Evolutionary conservation across 2,113 vertebrate species (phyloP).

Genomic region (Mola mola): DNA sequence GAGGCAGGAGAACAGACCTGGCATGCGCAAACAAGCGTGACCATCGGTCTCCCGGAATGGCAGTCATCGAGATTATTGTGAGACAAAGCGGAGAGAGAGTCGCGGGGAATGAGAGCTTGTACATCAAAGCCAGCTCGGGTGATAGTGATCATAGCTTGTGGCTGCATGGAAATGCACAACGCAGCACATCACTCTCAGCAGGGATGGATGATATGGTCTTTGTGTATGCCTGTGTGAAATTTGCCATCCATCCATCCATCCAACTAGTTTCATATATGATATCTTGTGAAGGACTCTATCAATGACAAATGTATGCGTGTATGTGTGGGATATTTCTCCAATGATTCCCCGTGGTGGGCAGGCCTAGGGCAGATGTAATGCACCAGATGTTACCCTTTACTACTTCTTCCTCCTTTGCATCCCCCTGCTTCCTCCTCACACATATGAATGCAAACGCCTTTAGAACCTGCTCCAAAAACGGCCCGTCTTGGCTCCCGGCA

Average conservation of each 20-base stretch:
- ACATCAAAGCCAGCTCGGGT: constrained; percentile 66
- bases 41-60: constrained; percentile 40
- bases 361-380: constrained; percentile 56
- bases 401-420: constrained; percentile 41
- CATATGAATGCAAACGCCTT: no score
- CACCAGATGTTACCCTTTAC: constrained; percentile 60
- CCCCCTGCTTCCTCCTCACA: constrained; percentile 29
- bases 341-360: constrained; percentile 52
- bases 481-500: no score
- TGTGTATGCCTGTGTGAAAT: constrained; percentile 11
- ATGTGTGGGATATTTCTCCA: constrained; percentile 25
- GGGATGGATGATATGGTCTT: constrained; percentile 23
- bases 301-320: constrained; percentile 2
- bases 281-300: constrained; percentile 36
- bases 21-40: constrained; percentile 14
- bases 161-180: constrained; percentile 52
- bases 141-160: constrained; percentile 67
- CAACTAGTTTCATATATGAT: constrained; percentile 18
- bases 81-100: constrained; percentile 48
- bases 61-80: constrained; percentile 48
- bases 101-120: constrained; percentile 36
- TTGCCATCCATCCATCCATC: constrained; percentile 14
- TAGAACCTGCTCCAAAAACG: no score
- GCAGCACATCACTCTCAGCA: constrained; percentile 50
- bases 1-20: not conserved